These are phyloP conservation scores for Troides helena DNA, from an alignment of 2,888 invertebrate genomes.

Conservation along the genomic window DNA sequence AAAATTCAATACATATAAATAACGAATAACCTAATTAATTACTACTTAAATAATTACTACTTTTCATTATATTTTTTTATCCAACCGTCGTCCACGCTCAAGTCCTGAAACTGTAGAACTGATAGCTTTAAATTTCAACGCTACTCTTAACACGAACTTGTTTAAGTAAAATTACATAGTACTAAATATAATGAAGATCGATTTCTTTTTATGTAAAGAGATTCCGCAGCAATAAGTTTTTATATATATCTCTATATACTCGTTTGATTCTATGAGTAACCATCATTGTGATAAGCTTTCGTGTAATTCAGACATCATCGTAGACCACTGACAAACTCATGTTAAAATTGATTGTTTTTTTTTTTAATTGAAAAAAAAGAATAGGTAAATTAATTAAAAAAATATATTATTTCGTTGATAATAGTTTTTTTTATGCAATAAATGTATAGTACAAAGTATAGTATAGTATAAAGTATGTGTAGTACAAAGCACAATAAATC, in stretches of 20 bases:
- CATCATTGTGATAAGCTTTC: neutral
- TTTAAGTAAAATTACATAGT: slow-evolving; percentile 16
- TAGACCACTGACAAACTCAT: too few relatives aligned
- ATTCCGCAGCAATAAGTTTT: neutral
- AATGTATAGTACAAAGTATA: too few relatives aligned
- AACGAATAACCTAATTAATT: neutral
- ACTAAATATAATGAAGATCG: neutral
- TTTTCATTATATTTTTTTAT: slow-evolving; percentile 12
- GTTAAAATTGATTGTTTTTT: too few relatives aligned
- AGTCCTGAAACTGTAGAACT: slow-evolving; percentile 18
- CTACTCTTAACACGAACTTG: slow-evolving; percentile 2
- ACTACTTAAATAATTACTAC: neutral
- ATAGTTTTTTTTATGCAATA: too few relatives aligned
- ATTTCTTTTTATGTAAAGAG: neutral
- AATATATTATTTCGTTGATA: too few relatives aligned
- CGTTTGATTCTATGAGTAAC: neutral
- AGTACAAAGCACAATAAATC: neutral
- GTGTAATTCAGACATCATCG: too few relatives aligned
- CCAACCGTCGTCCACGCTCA: slow-evolving; percentile 15
- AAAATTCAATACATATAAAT: neutral
- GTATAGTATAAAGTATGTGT: too few relatives aligned
- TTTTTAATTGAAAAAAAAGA: too few relatives aligned
- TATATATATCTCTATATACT: neutral
- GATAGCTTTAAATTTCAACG: slow-evolving; percentile 15
- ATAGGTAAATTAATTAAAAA: too few relatives aligned